A percentile compares a stretch with the other conserved stretches of the same genome.
phyloP scores from a whole-genome alignment of 2,113 vertebrate species.

The Ctenomys sociabilis region DNA sequence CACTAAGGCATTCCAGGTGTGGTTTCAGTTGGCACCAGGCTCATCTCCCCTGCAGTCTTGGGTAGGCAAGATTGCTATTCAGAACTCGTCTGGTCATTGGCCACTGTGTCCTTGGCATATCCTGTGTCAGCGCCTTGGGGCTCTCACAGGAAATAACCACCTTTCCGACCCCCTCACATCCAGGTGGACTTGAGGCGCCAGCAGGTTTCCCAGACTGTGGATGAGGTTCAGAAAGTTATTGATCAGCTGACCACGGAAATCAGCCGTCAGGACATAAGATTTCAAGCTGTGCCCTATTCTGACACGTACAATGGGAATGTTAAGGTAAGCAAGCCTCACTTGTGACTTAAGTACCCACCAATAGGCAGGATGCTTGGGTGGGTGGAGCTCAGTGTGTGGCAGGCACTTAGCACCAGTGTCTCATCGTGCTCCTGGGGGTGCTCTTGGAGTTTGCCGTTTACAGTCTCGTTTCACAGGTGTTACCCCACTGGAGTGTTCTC shows the following conservation, averaged over 20 bases:
- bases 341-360: not conserved
- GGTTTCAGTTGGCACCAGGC: not conserved
- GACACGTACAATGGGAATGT: conserved; percentile 88
- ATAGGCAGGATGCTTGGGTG: rapidly evolving
- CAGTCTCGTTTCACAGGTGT: not conserved
- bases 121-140: rapidly evolving
- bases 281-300: conserved; percentile 88
- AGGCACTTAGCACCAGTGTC: not conserved
- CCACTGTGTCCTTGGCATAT: not conserved
- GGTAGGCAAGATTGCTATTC: not conserved
- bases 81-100: not conserved
- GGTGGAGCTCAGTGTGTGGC: not conserved
- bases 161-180: not conserved
- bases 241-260: conserved; percentile 87
- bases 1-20: rapidly evolving
- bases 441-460: not conserved
- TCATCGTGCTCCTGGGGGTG: not conserved
- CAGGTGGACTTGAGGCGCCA: conserved; percentile 87
- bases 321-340: conserved; percentile 81
- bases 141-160: not conserved
- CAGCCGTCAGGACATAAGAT: conserved; percentile 88
- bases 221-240: conserved; percentile 88
- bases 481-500: not conserved
- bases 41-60: not conserved
- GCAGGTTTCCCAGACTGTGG: conserved; percentile 86